A percentile compares a stretch with the other conserved stretches of the same genome.
Conservation (phyloP, 2,113 vertebrate species). For the Elgaria multicarinata region DNA sequence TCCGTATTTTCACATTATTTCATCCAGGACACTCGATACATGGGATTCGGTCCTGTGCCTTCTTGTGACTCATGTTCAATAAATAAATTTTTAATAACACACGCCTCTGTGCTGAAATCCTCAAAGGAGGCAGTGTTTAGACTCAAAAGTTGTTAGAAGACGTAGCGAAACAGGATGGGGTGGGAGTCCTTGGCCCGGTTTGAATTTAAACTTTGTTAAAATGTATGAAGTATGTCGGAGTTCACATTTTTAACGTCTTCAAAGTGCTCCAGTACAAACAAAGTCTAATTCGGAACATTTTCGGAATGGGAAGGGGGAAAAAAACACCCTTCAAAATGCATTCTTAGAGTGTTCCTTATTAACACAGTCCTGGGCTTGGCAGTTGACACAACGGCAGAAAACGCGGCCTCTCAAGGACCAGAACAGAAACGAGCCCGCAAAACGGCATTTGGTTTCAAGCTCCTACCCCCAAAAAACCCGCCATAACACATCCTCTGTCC, state of each 20-base stretch:
- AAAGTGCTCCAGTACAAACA: slow-evolving; percentile 70
- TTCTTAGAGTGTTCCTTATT: slow-evolving; percentile 59
- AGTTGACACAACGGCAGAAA: slow-evolving; percentile 51
- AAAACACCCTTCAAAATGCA: slow-evolving; percentile 57
- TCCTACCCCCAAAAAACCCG: background rate
- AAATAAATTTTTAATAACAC: slow-evolving; percentile 67
- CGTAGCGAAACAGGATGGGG: background rate
- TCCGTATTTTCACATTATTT: too few species aligned
- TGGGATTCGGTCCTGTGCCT: slow-evolving; percentile 59
- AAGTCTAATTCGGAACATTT: slow-evolving; percentile 67
- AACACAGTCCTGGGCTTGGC: slow-evolving; percentile 54
- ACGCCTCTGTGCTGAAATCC: slow-evolving; percentile 59
- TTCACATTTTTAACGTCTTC: slow-evolving; percentile 62
- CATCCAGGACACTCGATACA: slow-evolving; percentile 38
- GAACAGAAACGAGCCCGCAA: slow-evolving; percentile 61
- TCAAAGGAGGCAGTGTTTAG: slow-evolving; percentile 60
- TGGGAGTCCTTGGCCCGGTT: slow-evolving; percentile 44
- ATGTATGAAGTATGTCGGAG: slow-evolving; percentile 62
- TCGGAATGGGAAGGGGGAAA: slow-evolving; percentile 7
- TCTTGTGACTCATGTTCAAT: slow-evolving; percentile 59
- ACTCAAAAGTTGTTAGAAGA: slow-evolving; percentile 43
- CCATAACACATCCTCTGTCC: slow-evolving; percentile 50
- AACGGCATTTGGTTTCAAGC: slow-evolving; percentile 67
- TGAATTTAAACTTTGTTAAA: slow-evolving; percentile 74
- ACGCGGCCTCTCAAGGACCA: slow-evolving; percentile 55